Percentiles rank a stretch among this genome's conserved stretches.
Evolutionary conservation across 1,140 invertebrate genomes (phyloP).

Genomic region (Nephila pilipes): DNA sequence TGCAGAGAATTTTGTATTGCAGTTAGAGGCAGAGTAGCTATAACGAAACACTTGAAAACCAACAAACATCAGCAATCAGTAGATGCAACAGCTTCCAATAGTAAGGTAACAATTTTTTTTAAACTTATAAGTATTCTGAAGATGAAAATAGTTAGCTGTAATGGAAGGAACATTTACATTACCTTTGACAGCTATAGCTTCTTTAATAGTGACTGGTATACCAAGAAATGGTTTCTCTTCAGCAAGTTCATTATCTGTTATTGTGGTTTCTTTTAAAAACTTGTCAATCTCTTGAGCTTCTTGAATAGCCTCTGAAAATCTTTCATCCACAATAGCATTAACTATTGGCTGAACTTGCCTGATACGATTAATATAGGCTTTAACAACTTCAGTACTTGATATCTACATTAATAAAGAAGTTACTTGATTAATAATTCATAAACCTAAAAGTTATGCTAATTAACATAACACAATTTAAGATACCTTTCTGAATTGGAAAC

Average conservation of each 20-base stretch:
- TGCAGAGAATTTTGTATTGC: too few relatives aligned
- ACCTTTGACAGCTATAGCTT: slow-evolving; percentile 78
- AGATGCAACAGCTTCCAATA: too few relatives aligned
- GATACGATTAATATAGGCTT: slow-evolving; percentile 80
- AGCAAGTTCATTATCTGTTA: slow-evolving; percentile 79
- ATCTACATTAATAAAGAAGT: slow-evolving; percentile 68
- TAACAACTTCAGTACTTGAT: slow-evolving; percentile 79
- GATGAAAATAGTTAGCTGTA: too few relatives aligned
- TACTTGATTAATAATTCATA: neutral
- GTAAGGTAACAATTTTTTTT: too few relatives aligned
- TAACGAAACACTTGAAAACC: too few relatives aligned
- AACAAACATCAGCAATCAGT: too few relatives aligned
- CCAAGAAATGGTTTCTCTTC: slow-evolving; percentile 78
- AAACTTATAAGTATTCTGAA: too few relatives aligned
- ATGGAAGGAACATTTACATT: too few relatives aligned
- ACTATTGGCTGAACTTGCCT: slow-evolving; percentile 82
- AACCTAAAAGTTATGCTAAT: neutral
- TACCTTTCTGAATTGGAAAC: neutral
- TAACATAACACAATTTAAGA: neutral
- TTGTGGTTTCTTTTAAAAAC: slow-evolving; percentile 84
- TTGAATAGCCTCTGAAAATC: slow-evolving; percentile 79
- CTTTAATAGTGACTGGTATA: slow-evolving; percentile 78
- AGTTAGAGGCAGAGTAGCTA: too few relatives aligned
- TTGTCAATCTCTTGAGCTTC: slow-evolving; percentile 81
- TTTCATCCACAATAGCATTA: slow-evolving; percentile 80